Percentiles rank a stretch among this genome's conserved stretches.
Evolutionary conservation across 1,140 invertebrate species (phyloP).

Genomic region (Drosophila melanica): DNA sequence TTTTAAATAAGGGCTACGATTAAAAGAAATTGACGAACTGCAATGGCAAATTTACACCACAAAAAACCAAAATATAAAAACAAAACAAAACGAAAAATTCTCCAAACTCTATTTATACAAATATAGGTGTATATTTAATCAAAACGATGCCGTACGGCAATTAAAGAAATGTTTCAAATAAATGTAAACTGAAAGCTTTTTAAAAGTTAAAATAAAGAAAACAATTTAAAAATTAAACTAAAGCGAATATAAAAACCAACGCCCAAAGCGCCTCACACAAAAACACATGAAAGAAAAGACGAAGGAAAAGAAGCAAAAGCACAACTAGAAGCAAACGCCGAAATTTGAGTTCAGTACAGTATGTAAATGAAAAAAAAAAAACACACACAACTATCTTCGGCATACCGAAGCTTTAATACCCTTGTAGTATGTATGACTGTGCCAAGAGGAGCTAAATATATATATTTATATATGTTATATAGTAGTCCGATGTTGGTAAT

Average conservation of each 20-base stretch:
- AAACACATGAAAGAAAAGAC: constrained; percentile 2
- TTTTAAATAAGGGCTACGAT: constrained; percentile 23
- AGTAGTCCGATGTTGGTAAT: too few species aligned
- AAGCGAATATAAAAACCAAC: constrained; percentile 26
- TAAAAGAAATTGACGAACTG: constrained; percentile 23
- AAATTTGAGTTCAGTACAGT: background rate
- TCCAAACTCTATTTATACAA: constrained; percentile 36
- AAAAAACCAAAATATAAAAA: constrained; percentile 29
- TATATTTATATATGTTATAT: background rate
- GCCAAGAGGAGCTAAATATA: too few species aligned
- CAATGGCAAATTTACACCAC: constrained; percentile 41
- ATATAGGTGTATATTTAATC: constrained; percentile 64
- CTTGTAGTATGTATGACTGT: background rate
- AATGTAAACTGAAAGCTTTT: constrained; percentile 78
- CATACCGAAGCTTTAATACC: too few species aligned
- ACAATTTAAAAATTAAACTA: constrained; percentile 24
- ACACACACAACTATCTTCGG: too few species aligned
- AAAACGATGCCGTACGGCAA: constrained; percentile 53
- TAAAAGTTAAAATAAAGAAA: constrained; percentile 62
- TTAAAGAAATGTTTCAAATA: constrained; percentile 71
- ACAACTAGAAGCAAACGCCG: constrained; percentile 19
- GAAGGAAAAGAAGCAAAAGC: constrained; percentile 14
- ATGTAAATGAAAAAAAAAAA: background rate
- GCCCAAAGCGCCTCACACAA: constrained; percentile 66
- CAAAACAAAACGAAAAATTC: constrained; percentile 27